A percentile compares a stretch with the other conserved stretches of the same genome.
Evolutionary conservation across 1,140 invertebrate species (phyloP).

Genomic region (Ctenoplectra terminalis): DNA sequence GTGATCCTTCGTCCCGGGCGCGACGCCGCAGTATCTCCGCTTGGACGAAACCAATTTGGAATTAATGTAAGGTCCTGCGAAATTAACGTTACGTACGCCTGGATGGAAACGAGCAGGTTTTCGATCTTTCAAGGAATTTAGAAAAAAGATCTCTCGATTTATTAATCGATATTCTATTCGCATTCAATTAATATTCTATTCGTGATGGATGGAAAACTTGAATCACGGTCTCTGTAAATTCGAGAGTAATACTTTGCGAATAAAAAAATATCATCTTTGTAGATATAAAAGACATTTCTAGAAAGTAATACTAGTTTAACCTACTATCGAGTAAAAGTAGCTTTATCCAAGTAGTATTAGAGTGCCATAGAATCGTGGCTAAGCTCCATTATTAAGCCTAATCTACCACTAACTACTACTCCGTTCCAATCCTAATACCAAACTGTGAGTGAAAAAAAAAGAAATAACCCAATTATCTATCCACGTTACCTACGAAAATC

Average conservation of each 20-base stretch:
- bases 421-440: not conserved
- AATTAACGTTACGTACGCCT: constrained; percentile 72
- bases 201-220: too few species aligned
- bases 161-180: not conserved
- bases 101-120: constrained; percentile 47
- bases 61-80: constrained; percentile 81
- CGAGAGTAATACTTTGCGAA: too few species aligned
- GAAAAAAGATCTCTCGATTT: constrained; percentile 35
- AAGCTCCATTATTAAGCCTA: constrained; percentile 1
- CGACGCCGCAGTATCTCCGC: constrained; percentile 56
- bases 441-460: not conserved
- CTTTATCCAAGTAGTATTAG: not conserved
- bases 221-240: too few species aligned
- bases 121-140: constrained; percentile 48
- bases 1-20: constrained; percentile 78
- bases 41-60: constrained; percentile 82
- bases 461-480: not conserved
- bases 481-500: not conserved
- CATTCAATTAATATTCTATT: too few species aligned
- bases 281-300: not conserved
- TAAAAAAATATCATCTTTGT: too few species aligned
- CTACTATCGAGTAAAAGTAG: not conserved
- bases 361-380: not conserved
- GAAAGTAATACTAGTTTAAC: not conserved
- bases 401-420: not conserved